phyloP scores from a whole-genome alignment of 2,113 vertebrate genomes.

The Melanostigma gelatinosum region DNA sequence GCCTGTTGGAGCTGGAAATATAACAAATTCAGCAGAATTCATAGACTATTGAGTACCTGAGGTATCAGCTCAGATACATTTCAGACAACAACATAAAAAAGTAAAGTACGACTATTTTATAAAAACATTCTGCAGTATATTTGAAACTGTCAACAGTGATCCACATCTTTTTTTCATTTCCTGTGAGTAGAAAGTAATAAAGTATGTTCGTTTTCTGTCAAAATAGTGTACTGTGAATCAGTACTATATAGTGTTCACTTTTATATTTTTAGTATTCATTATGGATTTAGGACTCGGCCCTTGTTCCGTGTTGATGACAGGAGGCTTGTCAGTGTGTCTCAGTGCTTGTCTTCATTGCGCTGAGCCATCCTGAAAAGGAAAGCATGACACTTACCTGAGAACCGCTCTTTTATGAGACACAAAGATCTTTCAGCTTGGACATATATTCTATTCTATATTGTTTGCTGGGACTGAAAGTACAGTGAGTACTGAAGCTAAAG shows the following conservation, averaged over 20 bases:
- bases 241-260: neutral
- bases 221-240: neutral
- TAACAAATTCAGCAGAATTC: neutral
- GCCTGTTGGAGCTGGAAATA: neutral
- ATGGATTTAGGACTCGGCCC: neutral
- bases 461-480: neutral
- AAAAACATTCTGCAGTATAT: neutral
- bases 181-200: neutral
- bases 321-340: constrained; percentile 20
- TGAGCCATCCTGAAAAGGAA: constrained; percentile 22
- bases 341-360: constrained; percentile 4
- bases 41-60: neutral
- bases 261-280: neutral
- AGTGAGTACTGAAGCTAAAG: neutral
- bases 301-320: constrained; percentile 16
- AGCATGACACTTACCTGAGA: constrained; percentile 9
- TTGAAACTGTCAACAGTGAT: neutral
- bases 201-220: neutral
- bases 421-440: constrained; percentile 28
- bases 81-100: neutral
- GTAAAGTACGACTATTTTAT: neutral
- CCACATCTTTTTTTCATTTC: constrained; percentile 4
- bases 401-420: neutral
- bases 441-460: constrained; percentile 20
- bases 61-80: neutral